A percentile compares a stretch with the other conserved stretches of the same genome.
Conservation (phyloP, 1,140 invertebrate genomes). For the Conus betulinus region DNA sequence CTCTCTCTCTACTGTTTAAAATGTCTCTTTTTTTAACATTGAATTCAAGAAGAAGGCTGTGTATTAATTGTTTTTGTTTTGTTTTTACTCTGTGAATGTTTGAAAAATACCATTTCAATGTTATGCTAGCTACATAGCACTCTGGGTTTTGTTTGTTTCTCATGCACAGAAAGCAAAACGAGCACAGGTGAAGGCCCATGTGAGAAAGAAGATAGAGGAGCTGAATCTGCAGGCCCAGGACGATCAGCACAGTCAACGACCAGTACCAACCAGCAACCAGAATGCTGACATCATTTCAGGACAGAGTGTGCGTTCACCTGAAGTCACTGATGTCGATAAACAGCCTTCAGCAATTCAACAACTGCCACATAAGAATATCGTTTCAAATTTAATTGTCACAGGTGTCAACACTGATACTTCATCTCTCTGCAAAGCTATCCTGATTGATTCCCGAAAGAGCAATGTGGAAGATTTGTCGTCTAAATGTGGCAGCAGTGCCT, state of each 20-base stretch:
- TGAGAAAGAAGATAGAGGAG: conserved; percentile 15
- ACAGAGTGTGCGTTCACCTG: background rate
- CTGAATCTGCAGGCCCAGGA: background rate
- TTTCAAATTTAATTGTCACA: background rate
- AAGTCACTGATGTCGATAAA: background rate
- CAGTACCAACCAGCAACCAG: background rate
- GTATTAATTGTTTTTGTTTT: too few species aligned
- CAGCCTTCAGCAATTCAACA: background rate
- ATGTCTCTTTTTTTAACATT: background rate
- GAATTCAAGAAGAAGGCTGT: background rate
- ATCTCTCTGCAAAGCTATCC: background rate
- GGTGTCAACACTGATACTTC: background rate
- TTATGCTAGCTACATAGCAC: too few species aligned
- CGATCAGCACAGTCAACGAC: too few species aligned
- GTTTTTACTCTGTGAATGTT: too few species aligned
- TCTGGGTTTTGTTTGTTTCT: background rate
- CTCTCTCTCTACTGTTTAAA: too few species aligned
- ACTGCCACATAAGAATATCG: background rate
- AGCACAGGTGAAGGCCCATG: conserved; percentile 21
- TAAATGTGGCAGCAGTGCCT: background rate
- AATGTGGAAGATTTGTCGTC: background rate
- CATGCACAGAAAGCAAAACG: conserved; percentile 18
- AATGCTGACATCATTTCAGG: background rate
- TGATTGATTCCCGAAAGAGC: background rate
- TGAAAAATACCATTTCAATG: too few species aligned